These are phyloP conservation scores for Channa argus DNA, from an alignment of 2,113 vertebrate species.

Conservation along the genomic window DNA sequence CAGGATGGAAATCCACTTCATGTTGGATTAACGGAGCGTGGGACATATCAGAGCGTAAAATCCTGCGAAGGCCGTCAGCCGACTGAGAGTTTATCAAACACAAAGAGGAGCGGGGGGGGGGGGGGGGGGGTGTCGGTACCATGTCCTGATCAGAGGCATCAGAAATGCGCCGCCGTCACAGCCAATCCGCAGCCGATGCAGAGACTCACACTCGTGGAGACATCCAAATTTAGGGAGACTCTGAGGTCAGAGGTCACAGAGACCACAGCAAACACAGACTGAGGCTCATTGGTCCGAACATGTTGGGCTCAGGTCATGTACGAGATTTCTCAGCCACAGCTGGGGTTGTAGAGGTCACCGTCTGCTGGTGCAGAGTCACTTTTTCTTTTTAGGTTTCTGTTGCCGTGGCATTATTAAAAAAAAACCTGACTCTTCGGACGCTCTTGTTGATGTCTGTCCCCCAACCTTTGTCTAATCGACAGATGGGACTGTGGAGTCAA, in stretches of 20 bases:
- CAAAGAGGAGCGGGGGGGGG: not conserved
- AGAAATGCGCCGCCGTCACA: slow-evolving; percentile 11
- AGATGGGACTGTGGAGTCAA: too few relatives aligned
- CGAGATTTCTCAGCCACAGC: too few relatives aligned
- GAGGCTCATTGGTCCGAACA: not conserved
- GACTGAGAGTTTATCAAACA: slow-evolving; percentile 43
- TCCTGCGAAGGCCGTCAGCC: slow-evolving; percentile 16
- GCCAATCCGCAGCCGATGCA: slow-evolving; percentile 24
- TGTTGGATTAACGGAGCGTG: slow-evolving; percentile 28
- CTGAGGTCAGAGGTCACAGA: slow-evolving; percentile 22
- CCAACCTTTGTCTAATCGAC: too few relatives aligned
- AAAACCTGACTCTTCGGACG: too few relatives aligned
- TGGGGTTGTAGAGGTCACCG: too few relatives aligned
- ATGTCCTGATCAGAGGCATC: slow-evolving; percentile 19
- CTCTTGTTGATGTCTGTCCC: too few relatives aligned
- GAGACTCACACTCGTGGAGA: not conserved
- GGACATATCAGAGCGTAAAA: slow-evolving; percentile 33
- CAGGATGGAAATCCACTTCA: slow-evolving; percentile 49
- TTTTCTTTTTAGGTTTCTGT: too few relatives aligned
- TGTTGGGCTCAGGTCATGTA: too few relatives aligned
- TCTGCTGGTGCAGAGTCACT: too few relatives aligned
- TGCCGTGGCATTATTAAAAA: too few relatives aligned
- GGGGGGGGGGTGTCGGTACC: not conserved
- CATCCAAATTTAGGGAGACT: too few relatives aligned
- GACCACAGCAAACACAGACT: not conserved